Evolutionary conservation across 92 coral and sea anemone species (phyloP).

Genomic region (Zoanthus sansibaricus): DNA sequence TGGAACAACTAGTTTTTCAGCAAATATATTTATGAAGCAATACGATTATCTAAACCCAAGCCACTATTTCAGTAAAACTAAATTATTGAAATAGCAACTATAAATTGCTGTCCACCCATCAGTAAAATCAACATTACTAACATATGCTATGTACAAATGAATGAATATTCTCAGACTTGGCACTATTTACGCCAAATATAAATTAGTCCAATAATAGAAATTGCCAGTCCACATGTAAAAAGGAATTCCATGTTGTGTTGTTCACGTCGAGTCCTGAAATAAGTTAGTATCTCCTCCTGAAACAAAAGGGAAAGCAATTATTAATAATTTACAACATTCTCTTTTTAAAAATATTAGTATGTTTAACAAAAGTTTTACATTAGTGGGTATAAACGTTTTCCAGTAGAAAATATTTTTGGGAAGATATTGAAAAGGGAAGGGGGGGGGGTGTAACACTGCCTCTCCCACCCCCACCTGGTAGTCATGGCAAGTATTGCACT

Average conservation of each 20-base stretch:
- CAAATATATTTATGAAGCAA: too few species aligned
- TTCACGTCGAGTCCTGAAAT: constrained; percentile 55
- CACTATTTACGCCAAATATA: constrained; percentile 75
- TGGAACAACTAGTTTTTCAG: too few species aligned
- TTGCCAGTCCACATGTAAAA: constrained; percentile 76
- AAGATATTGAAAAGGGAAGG: too few species aligned
- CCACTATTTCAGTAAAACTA: neutral
- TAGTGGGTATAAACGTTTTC: too few species aligned
- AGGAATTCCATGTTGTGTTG: constrained; percentile 71
- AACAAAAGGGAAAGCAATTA: constrained; percentile 7
- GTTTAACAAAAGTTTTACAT: too few species aligned
- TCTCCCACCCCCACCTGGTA: too few species aligned
- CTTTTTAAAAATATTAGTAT: too few species aligned
- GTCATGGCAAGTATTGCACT: too few species aligned
- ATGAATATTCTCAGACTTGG: neutral
- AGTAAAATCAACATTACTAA: neutral
- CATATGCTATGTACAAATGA: neutral
- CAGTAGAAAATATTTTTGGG: too few species aligned
- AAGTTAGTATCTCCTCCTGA: constrained; percentile 77
- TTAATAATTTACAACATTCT: neutral
- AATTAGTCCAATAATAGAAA: constrained; percentile 65
- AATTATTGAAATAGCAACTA: neutral
- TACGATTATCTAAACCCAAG: neutral
- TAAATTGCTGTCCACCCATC: neutral
- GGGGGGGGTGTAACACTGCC: too few species aligned